Evolutionary conservation across 2,113 vertebrate species (phyloP).

Genomic region (Azemiops feae): DNA sequence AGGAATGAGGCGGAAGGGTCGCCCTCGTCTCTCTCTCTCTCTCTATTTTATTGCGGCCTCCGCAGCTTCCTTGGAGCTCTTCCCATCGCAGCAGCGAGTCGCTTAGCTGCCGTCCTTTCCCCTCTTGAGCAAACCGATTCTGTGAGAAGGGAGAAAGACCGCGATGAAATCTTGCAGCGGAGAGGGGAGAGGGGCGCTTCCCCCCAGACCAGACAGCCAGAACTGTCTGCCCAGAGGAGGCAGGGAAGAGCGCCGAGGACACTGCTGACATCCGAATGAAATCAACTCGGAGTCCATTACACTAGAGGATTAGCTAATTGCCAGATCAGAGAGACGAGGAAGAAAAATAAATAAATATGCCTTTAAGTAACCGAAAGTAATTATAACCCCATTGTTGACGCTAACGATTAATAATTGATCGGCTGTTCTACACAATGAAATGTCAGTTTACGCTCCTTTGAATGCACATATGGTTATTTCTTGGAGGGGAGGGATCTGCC

Average conservation of each 20-base stretch:
- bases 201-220: background rate
- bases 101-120: slow-evolving; percentile 70
- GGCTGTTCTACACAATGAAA: slow-evolving; percentile 73
- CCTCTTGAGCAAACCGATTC: slow-evolving; percentile 65
- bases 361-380: slow-evolving; percentile 75
- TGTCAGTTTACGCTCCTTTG: slow-evolving; percentile 69
- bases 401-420: slow-evolving; percentile 82
- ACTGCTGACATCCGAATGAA: slow-evolving; percentile 50
- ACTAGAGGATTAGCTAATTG: slow-evolving; percentile 71
- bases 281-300: slow-evolving; percentile 64
- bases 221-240: slow-evolving; percentile 29
- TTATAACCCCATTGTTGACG: slow-evolving; percentile 78
- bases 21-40: background rate
- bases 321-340: slow-evolving; percentile 66
- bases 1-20: background rate
- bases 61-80: background rate
- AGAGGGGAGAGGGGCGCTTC: background rate
- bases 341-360: slow-evolving; percentile 68
- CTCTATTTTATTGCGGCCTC: background rate
- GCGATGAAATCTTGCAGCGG: background rate
- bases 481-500: background rate
- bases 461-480: slow-evolving; percentile 37
- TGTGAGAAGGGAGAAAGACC: slow-evolving; percentile 57
- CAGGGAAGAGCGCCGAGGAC: background rate
- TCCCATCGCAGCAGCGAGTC: slow-evolving; percentile 66